phyloP scores from a whole-genome alignment of 1,140 invertebrate species.

The Zophobas atratus region DNA sequence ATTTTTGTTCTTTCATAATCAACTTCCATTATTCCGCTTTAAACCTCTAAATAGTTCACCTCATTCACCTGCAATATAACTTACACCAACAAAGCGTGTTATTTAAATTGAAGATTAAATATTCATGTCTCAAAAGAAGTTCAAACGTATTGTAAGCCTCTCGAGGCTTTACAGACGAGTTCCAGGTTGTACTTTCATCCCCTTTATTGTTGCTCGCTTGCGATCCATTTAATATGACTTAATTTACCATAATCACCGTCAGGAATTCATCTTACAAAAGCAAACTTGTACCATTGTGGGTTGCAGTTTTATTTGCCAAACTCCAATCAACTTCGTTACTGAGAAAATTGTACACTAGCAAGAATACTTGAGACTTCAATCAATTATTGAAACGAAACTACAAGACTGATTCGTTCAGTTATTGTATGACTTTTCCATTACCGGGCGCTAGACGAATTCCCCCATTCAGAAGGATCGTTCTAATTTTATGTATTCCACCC shows the following conservation, averaged over 20 bases:
- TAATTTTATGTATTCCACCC: conserved; percentile 3
- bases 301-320: conserved; percentile 14
- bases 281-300: conserved; percentile 19
- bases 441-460: neutral
- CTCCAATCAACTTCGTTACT: conserved; percentile 9
- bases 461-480: neutral
- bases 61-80: neutral
- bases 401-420: conserved; percentile 14
- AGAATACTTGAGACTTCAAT: conserved; percentile 22
- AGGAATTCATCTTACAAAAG: conserved; percentile 11
- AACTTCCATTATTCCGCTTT: no score
- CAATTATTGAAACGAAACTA: conserved; percentile 24
- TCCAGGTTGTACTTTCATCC: neutral
- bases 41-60: no score
- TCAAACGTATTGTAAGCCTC: conserved; percentile 10
- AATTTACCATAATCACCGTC: conserved; percentile 1
- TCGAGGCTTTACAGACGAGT: conserved; percentile 1
- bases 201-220: conserved; percentile 7
- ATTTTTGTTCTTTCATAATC: no score
- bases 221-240: neutral
- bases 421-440: conserved; percentile 36
- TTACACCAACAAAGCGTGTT: neutral
- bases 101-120: conserved; percentile 12
- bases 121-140: conserved; percentile 9
- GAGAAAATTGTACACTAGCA: conserved; percentile 24